Evolutionary conservation across 2,797 vertebrate species (phyloP).

Genomic region (Morelia viridis): DNA sequence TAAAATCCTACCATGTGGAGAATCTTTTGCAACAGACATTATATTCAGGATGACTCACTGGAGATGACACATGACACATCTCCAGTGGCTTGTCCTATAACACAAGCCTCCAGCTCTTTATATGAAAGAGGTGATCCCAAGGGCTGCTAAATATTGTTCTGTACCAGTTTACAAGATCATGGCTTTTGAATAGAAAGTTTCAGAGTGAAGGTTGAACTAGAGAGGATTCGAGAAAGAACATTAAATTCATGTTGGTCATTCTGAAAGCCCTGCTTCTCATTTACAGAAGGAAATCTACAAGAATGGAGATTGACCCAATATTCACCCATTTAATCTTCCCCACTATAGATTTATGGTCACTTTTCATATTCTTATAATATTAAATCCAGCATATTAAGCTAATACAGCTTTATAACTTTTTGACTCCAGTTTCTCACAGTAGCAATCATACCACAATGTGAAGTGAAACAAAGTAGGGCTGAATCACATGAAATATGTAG

Average conservation of each 20-base stretch:
- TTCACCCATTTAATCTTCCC: no score
- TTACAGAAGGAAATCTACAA: neutral
- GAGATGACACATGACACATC: neutral
- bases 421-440: neutral
- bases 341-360: no score
- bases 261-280: neutral
- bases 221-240: neutral
- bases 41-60: constrained; percentile 22
- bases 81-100: neutral
- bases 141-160: neutral
- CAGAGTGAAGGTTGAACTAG: neutral
- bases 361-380: neutral
- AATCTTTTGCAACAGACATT: constrained; percentile 22
- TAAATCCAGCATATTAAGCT: neutral
- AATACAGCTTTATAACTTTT: neutral
- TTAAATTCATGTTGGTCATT: no score
- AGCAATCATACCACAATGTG: no score
- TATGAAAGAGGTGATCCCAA: neutral
- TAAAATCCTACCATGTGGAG: constrained; percentile 21
- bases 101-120: neutral
- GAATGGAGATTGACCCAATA: neutral
- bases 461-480: no score
- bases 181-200: neutral
- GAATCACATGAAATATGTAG: no score
- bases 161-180: neutral